Conservation (phyloP, 2,888 invertebrate species). For the Torymus auratus region DNA sequence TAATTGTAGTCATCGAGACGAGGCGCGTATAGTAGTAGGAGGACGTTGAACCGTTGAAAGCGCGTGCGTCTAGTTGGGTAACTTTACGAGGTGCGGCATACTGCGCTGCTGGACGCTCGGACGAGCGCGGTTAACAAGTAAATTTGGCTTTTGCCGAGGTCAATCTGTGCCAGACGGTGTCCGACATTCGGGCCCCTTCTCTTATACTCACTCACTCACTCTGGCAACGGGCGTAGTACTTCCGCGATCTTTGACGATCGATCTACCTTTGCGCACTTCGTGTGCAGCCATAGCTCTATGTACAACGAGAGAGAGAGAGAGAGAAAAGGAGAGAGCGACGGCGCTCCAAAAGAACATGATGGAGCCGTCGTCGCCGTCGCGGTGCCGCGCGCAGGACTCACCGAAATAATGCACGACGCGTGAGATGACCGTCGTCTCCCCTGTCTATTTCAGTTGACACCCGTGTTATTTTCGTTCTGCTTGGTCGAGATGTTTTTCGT, state of each 20-base stretch:
- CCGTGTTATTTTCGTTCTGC: background rate
- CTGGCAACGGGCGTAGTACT: slow-evolving; percentile 26
- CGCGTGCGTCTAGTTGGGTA: slow-evolving; percentile 13
- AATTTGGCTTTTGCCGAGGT: slow-evolving; percentile 62
- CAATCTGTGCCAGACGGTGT: slow-evolving; percentile 60
- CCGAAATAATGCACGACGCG: slow-evolving; percentile 13
- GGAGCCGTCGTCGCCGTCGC: slow-evolving; percentile 1
- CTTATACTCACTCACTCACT: no score
- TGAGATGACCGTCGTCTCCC: background rate
- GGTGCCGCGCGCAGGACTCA: background rate
- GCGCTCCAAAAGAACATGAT: slow-evolving; percentile 30
- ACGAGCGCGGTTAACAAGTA: slow-evolving; percentile 54
- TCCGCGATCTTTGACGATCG: slow-evolving; percentile 59
- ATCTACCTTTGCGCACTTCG: slow-evolving; percentile 21
- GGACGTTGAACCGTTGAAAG: slow-evolving; percentile 38
- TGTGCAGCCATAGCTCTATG: no score
- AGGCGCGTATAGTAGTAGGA: background rate
- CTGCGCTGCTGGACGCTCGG: no score
- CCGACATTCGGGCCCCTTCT: slow-evolving; percentile 53
- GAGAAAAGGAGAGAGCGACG: background rate
- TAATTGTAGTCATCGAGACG: slow-evolving; percentile 42
- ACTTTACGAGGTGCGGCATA: slow-evolving; percentile 5
- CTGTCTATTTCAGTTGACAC: slow-evolving; percentile 4
- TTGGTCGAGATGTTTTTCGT: no score
- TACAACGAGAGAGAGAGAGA: no score